Conservation (phyloP, 2,888 invertebrate species). For the Amaurobius ferox region DNA sequence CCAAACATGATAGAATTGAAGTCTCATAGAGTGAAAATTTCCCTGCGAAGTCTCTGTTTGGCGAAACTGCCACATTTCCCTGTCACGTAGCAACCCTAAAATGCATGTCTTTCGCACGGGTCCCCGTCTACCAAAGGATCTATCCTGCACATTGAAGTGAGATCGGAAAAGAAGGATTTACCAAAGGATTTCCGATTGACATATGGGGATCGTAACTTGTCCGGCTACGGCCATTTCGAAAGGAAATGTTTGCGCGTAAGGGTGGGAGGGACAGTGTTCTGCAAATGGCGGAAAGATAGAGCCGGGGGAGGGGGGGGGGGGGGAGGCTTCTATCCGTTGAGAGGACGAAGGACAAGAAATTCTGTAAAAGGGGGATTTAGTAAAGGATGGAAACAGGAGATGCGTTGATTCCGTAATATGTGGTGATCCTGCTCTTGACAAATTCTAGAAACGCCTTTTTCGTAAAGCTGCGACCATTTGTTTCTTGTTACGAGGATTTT, state of each 20-base stretch:
- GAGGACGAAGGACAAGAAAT: constrained; percentile 33
- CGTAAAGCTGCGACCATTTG: constrained; percentile 69
- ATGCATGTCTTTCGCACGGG: constrained; percentile 53
- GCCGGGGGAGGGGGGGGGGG: constrained; percentile 13
- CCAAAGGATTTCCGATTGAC: constrained; percentile 69
- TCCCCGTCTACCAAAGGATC: constrained; percentile 27
- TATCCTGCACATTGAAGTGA: constrained; percentile 40
- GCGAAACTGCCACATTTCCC: constrained; percentile 15
- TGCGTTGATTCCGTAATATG: constrained; percentile 70
- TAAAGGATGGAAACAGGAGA: constrained; percentile 20
- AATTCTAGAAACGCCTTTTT: constrained; percentile 67
- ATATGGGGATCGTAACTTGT: constrained; percentile 71
- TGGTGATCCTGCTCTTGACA: constrained; percentile 72
- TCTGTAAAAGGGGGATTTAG: constrained; percentile 21
- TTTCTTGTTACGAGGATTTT: constrained; percentile 71
- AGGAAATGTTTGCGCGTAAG: background rate
- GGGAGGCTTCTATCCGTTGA: constrained; percentile 47
- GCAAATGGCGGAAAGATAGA: constrained; percentile 65
- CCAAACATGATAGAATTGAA: too few relatives aligned
- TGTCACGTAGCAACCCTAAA: constrained; percentile 52
- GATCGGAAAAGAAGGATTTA: constrained; percentile 67
- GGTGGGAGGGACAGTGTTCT: background rate
- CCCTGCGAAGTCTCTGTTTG: too few relatives aligned
- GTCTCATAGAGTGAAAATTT: too few relatives aligned
- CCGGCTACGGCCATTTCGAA: constrained; percentile 59